Evolutionary conservation across 2,797 vertebrate species (phyloP), one percentile per base, ranked within the genome.

Genomic region (Siniperca undulata): DNA sequence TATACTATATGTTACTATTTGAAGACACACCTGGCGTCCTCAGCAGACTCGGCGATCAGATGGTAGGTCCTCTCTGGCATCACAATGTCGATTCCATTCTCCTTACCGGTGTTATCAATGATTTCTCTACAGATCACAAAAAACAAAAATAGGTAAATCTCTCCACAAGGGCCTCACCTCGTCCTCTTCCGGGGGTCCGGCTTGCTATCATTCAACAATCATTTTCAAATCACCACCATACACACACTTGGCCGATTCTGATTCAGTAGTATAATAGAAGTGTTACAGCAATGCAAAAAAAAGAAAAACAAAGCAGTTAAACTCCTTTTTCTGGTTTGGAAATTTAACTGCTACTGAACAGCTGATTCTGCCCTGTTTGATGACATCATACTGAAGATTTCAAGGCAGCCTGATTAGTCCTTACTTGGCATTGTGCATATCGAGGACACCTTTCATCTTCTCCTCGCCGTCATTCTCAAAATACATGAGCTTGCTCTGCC

Each of bases 401-500:
- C 2, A 1, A 73, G 13, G 22, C 2, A 5, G 24, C 11, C 55
- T 3, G 44, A 13, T 14, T 19, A 4, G 14, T 58, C 52, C 97
- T 70, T 96, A 99, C 98, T 96, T 99, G 76, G 97, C 97, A 0
- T 88, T 87, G 67, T 96, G 97, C 88, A 99, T 95, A 91, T 99
- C 97, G 85, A 99, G 91, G 46, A 97, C 96, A 30, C 98, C 98
- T 91, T 99, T 99, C 75, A 98, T 96, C 87, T 96, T 97, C 64
- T 99, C 98, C 92, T 99, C 98, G 1, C 96, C 95, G 88, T 99
- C 98, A 2, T 97, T 98, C 90, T 99, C 98, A 0, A 99, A 99
- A 94, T 99, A 99, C 96, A 97, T 98, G 73, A 99, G 94, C 78
- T 95, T 97, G 94, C 97, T 97, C 91, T 99, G 98, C 2, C 98